Conservation (phyloP, 2,888 invertebrate genomes). For the Vanessa cardui region DNA sequence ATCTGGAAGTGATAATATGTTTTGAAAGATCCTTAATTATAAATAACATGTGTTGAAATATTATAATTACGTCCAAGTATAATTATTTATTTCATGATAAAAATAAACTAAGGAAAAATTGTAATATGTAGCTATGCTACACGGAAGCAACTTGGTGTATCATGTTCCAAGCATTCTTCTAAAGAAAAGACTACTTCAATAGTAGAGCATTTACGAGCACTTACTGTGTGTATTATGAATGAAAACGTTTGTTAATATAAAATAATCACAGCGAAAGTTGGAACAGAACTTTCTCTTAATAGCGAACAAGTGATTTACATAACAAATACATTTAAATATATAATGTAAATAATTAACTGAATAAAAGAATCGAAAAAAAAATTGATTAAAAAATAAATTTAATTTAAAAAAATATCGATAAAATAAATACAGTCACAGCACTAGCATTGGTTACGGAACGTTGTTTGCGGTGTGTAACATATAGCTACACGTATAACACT, state of each 20-base stretch:
- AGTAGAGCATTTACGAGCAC: no score
- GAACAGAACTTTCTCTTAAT: not conserved
- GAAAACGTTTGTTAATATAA: no score
- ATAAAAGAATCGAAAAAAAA: not conserved
- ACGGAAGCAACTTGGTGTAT: no score
- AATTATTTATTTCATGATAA: no score
- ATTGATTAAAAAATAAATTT: not conserved
- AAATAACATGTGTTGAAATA: not conserved
- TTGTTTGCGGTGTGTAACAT: slow-evolving; percentile 21
- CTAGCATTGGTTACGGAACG: slow-evolving; percentile 20
- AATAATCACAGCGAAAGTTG: not conserved
- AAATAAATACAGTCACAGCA: not conserved
- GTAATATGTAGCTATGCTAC: no score
- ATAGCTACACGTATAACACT: slow-evolving; percentile 14
- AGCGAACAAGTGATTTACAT: slow-evolving; percentile 1
- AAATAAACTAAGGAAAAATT: no score
- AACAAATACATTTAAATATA: not conserved
- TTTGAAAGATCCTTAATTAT: slow-evolving; percentile 12
- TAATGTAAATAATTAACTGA: not conserved
- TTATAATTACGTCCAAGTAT: no score
- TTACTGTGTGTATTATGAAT: no score
- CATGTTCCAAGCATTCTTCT: no score
- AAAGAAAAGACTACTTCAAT: no score
- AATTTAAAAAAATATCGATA: slow-evolving; percentile 2
- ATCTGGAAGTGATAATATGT: slow-evolving; percentile 6